A percentile compares a stretch with the other conserved stretches of the same genome.
phyloP scores from a whole-genome alignment of 2,888 invertebrate genomes.

The Notocelia uddmanniana region DNA sequence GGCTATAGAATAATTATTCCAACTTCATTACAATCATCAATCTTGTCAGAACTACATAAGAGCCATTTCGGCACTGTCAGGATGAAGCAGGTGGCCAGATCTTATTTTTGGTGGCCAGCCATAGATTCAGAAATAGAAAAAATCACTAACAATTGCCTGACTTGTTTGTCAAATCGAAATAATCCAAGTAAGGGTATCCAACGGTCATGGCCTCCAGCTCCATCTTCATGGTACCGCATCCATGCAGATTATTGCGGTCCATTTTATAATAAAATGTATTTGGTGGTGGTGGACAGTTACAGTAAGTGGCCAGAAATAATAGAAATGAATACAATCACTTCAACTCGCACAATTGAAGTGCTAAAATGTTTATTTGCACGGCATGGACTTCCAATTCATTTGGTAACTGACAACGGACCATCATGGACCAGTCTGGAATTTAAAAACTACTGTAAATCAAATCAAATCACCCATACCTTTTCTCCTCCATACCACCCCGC shows the following conservation, averaged over 20 bases:
- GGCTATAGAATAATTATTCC: slow-evolving; percentile 23
- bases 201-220: slow-evolving; percentile 11
- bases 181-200: neutral
- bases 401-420: slow-evolving; percentile 26
- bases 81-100: too few relatives aligned
- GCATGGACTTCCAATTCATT: slow-evolving; percentile 15
- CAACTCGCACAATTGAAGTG: neutral
- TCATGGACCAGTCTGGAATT: slow-evolving; percentile 11
- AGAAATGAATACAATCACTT: too few relatives aligned
- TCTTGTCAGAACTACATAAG: slow-evolving; percentile 10
- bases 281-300: too few relatives aligned
- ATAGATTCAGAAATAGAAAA: slow-evolving; percentile 11
- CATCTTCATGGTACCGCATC: too few relatives aligned
- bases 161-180: neutral
- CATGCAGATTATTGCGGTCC: too few relatives aligned
- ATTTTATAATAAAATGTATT: too few relatives aligned
- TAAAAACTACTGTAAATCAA: neutral
- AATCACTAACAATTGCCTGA: neutral
- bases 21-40: neutral
- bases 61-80: slow-evolving; percentile 21
- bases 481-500: slow-evolving; percentile 12
- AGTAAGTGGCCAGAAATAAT: too few relatives aligned
- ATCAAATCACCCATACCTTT: slow-evolving; percentile 13
- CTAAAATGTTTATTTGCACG: neutral
- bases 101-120: slow-evolving; percentile 24